phyloP scores from a whole-genome alignment of 37 sponge, comb jelly and placozoan genomes.

The Eunapius fragilis region DNA sequence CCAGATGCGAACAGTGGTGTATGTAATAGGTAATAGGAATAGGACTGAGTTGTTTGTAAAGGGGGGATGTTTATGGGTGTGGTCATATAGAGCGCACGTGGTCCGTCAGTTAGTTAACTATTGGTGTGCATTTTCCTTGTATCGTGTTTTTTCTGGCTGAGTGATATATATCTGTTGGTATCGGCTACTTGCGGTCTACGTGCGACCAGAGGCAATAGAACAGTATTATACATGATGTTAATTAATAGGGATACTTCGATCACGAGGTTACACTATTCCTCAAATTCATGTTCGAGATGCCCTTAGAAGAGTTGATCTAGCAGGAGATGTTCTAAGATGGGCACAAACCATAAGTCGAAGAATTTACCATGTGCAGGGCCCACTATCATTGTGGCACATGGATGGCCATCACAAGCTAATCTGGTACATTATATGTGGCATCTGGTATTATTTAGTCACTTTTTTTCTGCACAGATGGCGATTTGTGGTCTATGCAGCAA shows the following conservation, averaged over 20 bases:
- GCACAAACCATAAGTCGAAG: slow-evolving; percentile 23
- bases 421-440: too few species aligned
- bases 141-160: too few species aligned
- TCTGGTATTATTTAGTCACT: not conserved
- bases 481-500: slow-evolving; percentile 52
- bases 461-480: slow-evolving; percentile 44
- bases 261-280: slow-evolving; percentile 40
- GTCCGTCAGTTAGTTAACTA: too few species aligned
- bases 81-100: too few species aligned
- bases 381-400: slow-evolving; percentile 34
- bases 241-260: too few species aligned
- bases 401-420: slow-evolving; percentile 21
- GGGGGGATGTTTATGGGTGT: too few species aligned
- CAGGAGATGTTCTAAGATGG: slow-evolving; percentile 27
- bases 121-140: too few species aligned
- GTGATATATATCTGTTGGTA: too few species aligned
- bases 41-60: not conserved
- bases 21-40: not conserved
- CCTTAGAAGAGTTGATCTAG: slow-evolving; percentile 50
- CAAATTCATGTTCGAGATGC: slow-evolving; percentile 39
- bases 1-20: not conserved
- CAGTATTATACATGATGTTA: too few species aligned
- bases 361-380: slow-evolving; percentile 43
- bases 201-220: too few species aligned
- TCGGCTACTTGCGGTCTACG: too few species aligned